These are phyloP conservation scores for Orcinus orca DNA, from an alignment of 2,113 vertebrate species.

Conservation along the genomic window DNA sequence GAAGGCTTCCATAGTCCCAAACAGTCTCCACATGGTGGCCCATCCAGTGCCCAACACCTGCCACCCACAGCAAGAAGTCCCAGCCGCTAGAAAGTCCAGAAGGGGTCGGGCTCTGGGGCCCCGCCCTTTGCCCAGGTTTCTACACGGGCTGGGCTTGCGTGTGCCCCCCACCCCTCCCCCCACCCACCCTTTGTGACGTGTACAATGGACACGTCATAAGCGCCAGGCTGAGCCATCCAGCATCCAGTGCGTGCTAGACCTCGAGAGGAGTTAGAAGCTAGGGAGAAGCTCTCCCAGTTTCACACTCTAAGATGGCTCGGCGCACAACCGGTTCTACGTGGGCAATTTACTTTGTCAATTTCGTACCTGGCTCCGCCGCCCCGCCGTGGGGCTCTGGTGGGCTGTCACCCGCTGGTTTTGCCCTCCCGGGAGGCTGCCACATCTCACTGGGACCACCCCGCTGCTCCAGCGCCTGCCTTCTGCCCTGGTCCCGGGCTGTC, in stretches of 20 bases:
- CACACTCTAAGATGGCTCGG: accelerated
- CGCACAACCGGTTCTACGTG: neutral
- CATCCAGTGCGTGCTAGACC: neutral
- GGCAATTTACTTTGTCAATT: neutral
- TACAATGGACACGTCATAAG: neutral
- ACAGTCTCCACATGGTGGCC: too few relatives aligned
- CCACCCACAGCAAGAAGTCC: too few relatives aligned
- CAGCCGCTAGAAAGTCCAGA: too few relatives aligned
- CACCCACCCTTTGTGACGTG: neutral
- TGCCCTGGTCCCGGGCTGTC: accelerated
- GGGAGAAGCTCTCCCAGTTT: neutral
- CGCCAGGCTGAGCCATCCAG: accelerated
- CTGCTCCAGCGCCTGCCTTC: accelerated
- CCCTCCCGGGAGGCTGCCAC: accelerated
- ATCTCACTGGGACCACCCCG: accelerated
- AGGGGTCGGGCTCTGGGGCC: too few relatives aligned
- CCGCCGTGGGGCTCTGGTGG: accelerated
- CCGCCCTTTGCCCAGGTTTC: too few relatives aligned
- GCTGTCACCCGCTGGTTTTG: accelerated
- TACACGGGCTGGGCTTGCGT: neutral
- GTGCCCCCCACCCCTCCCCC: too few relatives aligned
- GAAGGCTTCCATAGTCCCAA: too few relatives aligned
- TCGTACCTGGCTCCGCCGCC: accelerated
- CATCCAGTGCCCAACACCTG: too few relatives aligned
- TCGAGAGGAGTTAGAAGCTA: neutral